These are phyloP conservation scores for Coenobita brevimanus DNA, from an alignment of 1,140 invertebrate species.

Conservation along the genomic window DNA sequence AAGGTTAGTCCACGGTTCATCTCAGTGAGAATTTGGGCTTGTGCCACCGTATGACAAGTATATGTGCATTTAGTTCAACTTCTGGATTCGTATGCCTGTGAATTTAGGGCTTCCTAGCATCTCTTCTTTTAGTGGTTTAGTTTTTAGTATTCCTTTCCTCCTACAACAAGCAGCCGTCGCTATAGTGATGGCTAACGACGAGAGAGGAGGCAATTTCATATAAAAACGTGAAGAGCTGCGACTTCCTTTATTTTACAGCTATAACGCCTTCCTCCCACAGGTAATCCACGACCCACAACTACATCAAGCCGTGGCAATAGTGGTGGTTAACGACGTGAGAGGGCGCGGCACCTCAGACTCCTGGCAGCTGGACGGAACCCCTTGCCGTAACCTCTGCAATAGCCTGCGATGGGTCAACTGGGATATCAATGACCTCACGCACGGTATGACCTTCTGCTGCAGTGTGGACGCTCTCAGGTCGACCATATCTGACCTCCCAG, in stretches of 20 bases:
- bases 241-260: neutral
- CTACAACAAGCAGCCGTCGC: constrained; percentile 16
- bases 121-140: no score
- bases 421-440: neutral
- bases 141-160: no score
- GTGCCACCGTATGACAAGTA: no score
- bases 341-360: neutral
- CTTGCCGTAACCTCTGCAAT: constrained; percentile 18
- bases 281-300: constrained; percentile 19
- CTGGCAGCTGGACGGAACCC: neutral
- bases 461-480: neutral
- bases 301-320: constrained; percentile 22
- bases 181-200: constrained; percentile 32
- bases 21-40: no score
- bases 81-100: no score
- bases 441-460: constrained; percentile 24
- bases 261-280: neutral
- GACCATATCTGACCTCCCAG: neutral
- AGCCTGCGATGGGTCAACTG: constrained; percentile 17
- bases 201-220: no score
- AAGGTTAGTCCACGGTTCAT: constrained; percentile 62
- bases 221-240: no score
- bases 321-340: constrained; percentile 25
- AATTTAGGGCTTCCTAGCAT: no score
- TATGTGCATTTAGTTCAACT: no score